phyloP scores from a whole-genome alignment of 2,797 vertebrate genomes.

The Knipowitschia caucasica region DNA sequence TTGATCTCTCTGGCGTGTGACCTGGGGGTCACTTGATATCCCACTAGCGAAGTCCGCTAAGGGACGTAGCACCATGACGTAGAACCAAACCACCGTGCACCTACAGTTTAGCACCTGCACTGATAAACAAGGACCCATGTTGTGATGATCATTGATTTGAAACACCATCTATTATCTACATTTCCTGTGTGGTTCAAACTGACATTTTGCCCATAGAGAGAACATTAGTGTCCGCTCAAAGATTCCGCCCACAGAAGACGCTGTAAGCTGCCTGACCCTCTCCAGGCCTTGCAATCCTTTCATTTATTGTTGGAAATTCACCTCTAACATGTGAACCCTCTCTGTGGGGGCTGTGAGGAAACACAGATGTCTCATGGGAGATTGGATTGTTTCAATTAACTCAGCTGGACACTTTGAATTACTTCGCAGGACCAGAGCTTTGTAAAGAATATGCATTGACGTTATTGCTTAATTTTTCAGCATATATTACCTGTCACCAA shows the following conservation, averaged over 20 bases:
- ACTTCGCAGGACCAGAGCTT: conserved; percentile 1
- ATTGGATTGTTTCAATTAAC: conserved; percentile 31
- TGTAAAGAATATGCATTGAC: neutral
- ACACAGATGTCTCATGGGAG: conserved; percentile 28
- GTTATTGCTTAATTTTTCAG: neutral
- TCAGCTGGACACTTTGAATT: conserved; percentile 8
- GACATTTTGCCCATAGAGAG: neutral
- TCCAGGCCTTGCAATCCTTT: conserved; percentile 19
- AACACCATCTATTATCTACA: too few relatives aligned
- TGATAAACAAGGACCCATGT: too few relatives aligned
- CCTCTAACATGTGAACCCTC: conserved; percentile 17
- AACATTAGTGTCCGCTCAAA: neutral
- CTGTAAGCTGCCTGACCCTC: conserved; percentile 6
- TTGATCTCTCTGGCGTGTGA: too few relatives aligned
- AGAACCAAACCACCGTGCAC: too few relatives aligned
- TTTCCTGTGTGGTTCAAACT: conserved; percentile 14
- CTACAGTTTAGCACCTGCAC: too few relatives aligned
- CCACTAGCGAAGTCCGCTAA: too few relatives aligned
- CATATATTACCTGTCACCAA: neutral
- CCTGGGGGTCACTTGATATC: too few relatives aligned
- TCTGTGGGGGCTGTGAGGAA: conserved; percentile 14
- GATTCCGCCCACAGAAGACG: conserved; percentile 8
- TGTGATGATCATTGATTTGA: too few relatives aligned
- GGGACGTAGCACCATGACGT: too few relatives aligned
- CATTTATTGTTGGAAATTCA: conserved; percentile 34